phyloP scores from a whole-genome alignment of 2,888 invertebrate species.

The Deilephila elpenor region DNA sequence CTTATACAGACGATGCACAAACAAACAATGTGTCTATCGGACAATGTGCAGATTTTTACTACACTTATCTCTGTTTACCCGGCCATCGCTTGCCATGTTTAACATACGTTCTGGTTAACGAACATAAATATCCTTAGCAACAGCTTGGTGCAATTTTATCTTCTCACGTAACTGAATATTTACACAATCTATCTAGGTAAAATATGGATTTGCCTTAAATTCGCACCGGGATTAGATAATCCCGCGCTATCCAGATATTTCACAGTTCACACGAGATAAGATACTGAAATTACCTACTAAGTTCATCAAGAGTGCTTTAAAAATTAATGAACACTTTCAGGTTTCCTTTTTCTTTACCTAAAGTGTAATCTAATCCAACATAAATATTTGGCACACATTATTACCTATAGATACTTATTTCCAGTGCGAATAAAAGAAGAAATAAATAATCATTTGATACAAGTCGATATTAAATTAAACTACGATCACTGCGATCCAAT shows the following conservation, averaged over 20 bases:
- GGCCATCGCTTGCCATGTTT: background rate
- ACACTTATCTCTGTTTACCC: conserved; percentile 13
- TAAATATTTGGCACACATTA: no score
- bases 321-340: background rate
- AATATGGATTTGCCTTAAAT: conserved; percentile 20
- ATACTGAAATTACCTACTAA: background rate
- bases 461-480: no score
- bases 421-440: no score
- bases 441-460: no score
- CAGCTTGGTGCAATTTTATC: background rate
- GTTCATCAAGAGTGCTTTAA: background rate
- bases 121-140: background rate
- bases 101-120: background rate
- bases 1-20: conserved; percentile 2
- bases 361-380: no score
- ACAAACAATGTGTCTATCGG: conserved; percentile 10
- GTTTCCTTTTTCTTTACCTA: background rate
- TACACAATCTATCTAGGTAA: conserved; percentile 14
- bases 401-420: no score
- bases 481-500: no score
- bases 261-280: background rate
- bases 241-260: background rate
- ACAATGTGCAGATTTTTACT: conserved; percentile 20
- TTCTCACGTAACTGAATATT: conserved; percentile 4
- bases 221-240: conserved; percentile 1